Evolutionary conservation across 2,797 vertebrate species (phyloP), one percentile per base, ranked within the genome.

Genomic region (Intellagama lesueurii): DNA sequence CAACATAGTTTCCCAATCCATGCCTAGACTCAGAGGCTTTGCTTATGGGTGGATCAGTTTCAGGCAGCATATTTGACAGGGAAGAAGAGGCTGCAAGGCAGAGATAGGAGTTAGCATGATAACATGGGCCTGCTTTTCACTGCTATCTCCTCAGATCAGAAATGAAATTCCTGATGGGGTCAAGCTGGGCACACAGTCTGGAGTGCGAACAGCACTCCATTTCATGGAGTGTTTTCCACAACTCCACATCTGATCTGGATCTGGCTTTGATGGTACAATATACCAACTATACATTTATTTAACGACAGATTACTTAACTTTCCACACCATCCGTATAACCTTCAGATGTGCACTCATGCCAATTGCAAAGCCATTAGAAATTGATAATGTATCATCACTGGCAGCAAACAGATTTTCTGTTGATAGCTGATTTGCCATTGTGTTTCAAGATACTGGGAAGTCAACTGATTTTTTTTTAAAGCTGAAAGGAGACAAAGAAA

Each of bases 41-140:
- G 49, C 1, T 35, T 56, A 52, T 60, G 28, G 77, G 70, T 66
- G 78, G n/a, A 66, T 73, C 32, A 64, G 28, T 30, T 89, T 72
- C 40, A 47, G 56, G 52, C 40, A 85, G 40, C 44, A 40, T 56
- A 72, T 40, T 32, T 5, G 19, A 85, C 22, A 49, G 24, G 52
- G 47, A 70, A 81, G 60, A 69, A 78, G 83, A 85, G 19, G 35
- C 19, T 80, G 28, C 12, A 69, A 89, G 77, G 44, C 69, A 89
- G 69, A 52, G 24, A 24, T 2, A 12, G 4, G 16, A 75, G 77
- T 49, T 16, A 32, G 24, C 16, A 64, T 64, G 47, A 70, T 11
- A 73, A 75, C 66, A 2, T 3, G 49, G 22, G 26, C 0, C 44
- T 40, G 6, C 47, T 3, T 88, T 73, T 64, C 35, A 35, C 47